Conservation (phyloP, 2,113 vertebrate species). For the Coptodon rendalli region DNA sequence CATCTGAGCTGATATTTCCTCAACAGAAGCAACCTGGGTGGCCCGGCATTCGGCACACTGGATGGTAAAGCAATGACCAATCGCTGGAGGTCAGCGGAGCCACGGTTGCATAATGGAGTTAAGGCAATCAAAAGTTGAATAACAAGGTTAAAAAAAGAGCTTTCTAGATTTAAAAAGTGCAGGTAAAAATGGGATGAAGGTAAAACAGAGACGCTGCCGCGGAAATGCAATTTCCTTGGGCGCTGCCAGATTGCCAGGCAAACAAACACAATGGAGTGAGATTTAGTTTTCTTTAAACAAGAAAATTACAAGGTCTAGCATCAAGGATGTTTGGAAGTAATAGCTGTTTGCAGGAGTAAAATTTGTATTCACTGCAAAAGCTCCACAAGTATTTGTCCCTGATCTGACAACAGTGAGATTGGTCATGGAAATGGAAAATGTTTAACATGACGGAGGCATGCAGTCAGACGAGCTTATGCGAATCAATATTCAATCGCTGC, state of each 20-base stretch:
- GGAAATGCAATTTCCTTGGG: background rate
- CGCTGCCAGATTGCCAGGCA: background rate
- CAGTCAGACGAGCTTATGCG: background rate
- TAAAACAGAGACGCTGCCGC: background rate
- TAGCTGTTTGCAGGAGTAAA: background rate
- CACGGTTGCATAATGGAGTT: background rate
- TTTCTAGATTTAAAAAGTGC: background rate
- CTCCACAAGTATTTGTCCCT: background rate
- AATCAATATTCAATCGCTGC: constrained; percentile 13
- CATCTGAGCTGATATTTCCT: constrained; percentile 5
- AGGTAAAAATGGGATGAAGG: background rate
- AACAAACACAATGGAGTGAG: background rate
- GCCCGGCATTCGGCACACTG: background rate
- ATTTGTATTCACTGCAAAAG: background rate
- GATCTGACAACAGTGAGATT: background rate
- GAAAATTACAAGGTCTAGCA: background rate
- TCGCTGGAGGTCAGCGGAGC: background rate
- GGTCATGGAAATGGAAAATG: background rate
- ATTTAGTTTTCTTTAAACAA: background rate
- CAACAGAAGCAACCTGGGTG: background rate
- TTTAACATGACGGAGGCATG: background rate
- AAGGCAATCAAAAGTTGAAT: background rate
- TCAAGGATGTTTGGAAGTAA: background rate
- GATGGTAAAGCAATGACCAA: background rate
- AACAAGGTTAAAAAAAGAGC: background rate